phyloP scores from a whole-genome alignment of 2,113 vertebrate genomes.

The Brachirus orientalis region DNA sequence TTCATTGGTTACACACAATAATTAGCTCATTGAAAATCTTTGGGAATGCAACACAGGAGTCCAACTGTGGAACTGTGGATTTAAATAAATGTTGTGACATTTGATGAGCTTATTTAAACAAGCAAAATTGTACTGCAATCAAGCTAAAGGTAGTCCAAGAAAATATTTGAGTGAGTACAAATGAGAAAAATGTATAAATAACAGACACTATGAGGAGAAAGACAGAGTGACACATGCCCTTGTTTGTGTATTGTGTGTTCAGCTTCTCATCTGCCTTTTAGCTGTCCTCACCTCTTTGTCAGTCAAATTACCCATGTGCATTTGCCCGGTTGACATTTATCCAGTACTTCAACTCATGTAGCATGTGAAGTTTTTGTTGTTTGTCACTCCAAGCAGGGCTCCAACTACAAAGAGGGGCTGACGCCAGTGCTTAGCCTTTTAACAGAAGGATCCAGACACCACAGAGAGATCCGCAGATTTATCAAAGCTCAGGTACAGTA shows the following conservation, averaged over 20 bases:
- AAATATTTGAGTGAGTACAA: too few species aligned
- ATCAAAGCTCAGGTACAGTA: conserved; percentile 92
- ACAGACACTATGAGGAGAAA: not conserved
- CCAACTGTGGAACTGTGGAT: too few species aligned
- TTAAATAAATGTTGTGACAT: too few species aligned
- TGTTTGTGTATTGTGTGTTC: not conserved
- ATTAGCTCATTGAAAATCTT: too few species aligned
- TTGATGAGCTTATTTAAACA: too few species aligned
- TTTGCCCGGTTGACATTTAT: not conserved
- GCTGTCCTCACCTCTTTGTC: not conserved
- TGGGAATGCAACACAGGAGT: too few species aligned
- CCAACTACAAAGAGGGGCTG: conserved; percentile 95
- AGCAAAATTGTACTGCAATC: too few species aligned
- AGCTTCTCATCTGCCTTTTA: not conserved
- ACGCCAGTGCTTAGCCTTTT: conserved; percentile 96
- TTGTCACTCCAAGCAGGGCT: conserved; percentile 82
- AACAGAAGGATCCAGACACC: conserved; percentile 91
- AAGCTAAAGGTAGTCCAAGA: too few species aligned
- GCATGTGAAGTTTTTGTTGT: conserved; percentile 43
- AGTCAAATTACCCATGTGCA: not conserved
- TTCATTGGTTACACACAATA: too few species aligned
- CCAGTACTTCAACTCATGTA: not conserved
- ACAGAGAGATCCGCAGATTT: conserved; percentile 95
- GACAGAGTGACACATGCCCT: not conserved
- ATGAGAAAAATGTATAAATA: not conserved